phyloP scores from a whole-genome alignment of 2,113 vertebrate genomes.

The Indicator maculatus region DNA sequence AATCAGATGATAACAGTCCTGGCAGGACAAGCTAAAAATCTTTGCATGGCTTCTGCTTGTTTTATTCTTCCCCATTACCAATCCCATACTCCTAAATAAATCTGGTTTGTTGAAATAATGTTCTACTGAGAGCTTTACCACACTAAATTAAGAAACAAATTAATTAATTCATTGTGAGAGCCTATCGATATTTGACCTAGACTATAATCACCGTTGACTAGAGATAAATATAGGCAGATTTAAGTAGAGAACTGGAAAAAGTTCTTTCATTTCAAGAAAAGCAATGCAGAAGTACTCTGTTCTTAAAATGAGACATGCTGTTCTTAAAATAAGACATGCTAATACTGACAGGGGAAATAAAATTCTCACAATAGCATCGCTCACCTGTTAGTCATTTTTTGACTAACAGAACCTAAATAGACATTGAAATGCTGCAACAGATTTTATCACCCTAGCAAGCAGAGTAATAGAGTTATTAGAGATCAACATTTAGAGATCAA shows the following conservation, averaged over 20 bases:
- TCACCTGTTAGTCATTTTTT: neutral
- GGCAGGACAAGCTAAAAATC: neutral
- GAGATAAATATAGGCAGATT: neutral
- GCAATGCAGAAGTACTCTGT: neutral
- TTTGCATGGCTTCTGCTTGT: neutral
- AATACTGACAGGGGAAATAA: neutral
- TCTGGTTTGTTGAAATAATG: neutral
- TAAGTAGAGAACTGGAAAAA: neutral
- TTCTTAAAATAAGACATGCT: neutral
- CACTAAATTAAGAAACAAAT: neutral
- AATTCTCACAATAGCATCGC: neutral
- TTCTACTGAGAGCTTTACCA: neutral
- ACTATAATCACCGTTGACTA: neutral
- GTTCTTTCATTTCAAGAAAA: neutral
- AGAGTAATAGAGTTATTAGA: neutral
- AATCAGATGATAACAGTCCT: neutral
- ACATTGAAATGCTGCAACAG: neutral
- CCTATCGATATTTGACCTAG: neutral
- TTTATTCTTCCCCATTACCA: neutral
- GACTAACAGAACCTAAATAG: neutral
- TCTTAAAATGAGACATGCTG: neutral
- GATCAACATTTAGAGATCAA: neutral
- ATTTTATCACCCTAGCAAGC: neutral
- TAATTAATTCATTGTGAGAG: neutral
- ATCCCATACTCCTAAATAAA: neutral